phyloP scores from a whole-genome alignment of 37 sponge, comb jelly and placozoan species.

The Chondrosia reniformis region DNA sequence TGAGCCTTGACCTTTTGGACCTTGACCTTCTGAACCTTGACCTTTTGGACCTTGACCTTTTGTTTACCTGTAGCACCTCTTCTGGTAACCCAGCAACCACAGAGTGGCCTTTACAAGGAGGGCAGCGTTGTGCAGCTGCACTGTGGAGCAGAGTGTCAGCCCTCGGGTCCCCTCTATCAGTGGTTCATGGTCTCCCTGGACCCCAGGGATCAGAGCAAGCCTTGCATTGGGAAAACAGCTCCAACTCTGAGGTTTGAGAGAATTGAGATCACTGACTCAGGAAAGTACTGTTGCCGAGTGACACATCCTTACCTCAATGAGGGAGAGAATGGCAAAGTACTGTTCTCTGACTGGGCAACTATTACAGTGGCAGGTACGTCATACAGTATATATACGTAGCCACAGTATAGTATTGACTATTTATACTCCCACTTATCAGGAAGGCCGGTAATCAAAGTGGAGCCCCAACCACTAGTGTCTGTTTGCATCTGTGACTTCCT shows the following conservation, averaged over 20 bases:
- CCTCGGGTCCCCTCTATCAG: background rate
- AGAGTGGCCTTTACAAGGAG: background rate
- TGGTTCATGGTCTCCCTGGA: background rate
- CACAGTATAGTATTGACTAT: background rate
- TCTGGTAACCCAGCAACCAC: background rate
- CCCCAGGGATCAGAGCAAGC: background rate
- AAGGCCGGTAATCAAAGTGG: background rate
- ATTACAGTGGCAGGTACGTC: constrained; percentile 4
- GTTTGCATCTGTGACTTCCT: background rate
- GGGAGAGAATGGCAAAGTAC: background rate
- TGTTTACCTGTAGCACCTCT: background rate
- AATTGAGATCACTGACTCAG: background rate
- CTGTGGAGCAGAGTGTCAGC: constrained; percentile 2
- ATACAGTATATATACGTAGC: background rate
- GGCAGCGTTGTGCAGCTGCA: background rate
- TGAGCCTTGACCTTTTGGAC: background rate
- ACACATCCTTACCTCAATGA: constrained; percentile 7
- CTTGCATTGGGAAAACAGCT: background rate
- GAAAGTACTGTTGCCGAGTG: constrained; percentile 19
- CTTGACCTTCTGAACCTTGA: background rate
- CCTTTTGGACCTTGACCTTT: background rate
- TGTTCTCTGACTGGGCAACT: constrained; percentile 10
- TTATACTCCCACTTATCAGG: background rate
- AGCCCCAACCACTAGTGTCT: background rate
- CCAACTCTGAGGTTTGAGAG: background rate